Evolutionary conservation across 2,797 vertebrate genomes (phyloP), one percentile per base, ranked within the genome.

Genomic region (Alosa sapidissima): DNA sequence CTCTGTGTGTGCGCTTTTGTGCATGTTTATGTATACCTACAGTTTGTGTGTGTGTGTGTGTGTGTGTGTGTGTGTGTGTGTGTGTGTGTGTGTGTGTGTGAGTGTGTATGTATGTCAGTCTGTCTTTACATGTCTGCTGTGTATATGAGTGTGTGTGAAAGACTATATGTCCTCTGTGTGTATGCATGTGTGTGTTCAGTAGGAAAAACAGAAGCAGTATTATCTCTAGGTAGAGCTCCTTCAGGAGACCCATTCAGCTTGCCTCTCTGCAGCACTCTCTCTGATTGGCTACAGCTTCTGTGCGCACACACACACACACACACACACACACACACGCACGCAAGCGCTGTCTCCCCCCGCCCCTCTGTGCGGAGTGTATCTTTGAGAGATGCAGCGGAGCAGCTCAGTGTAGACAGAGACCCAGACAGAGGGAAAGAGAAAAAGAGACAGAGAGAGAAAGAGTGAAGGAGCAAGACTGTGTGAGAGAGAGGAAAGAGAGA

Each of bases 171-270:
- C 48, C 3, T 75, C 45, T 28, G 72, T 78, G 36, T 78, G 41
- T 41, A 1, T 75, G 68, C 41, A 33, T 75, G 68, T 75, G 33
- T 45, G 68, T 45, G 28, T 36, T 54, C 52, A 7, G 36, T 47
- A n/a, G 11, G n/a, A 60, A 47, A 45, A 41, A 33, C 78, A 81
- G 48, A 82, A 19, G 14, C 81, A 78, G 5, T 47, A 78, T 33
- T 87, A 88, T 89, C 88, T 88, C 87, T 81, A 85, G 86, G 86
- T 85, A 89, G 89, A 89, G 88, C 86, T 87, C 83, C 45, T 51
- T 36, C 81, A 78, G 84, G 82, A 87, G 85, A 86, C 84, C 55
- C 45, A 21, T 84, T 86, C 49, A 19, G 82, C 78, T 58, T 84
- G 33, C 83, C 82, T 84, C 60, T 85, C 78, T 28, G 58, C 65